Base-by-base conservation (phyloP, 64 coral and sea anemone genomes). In the Montipora cactus region DNA sequence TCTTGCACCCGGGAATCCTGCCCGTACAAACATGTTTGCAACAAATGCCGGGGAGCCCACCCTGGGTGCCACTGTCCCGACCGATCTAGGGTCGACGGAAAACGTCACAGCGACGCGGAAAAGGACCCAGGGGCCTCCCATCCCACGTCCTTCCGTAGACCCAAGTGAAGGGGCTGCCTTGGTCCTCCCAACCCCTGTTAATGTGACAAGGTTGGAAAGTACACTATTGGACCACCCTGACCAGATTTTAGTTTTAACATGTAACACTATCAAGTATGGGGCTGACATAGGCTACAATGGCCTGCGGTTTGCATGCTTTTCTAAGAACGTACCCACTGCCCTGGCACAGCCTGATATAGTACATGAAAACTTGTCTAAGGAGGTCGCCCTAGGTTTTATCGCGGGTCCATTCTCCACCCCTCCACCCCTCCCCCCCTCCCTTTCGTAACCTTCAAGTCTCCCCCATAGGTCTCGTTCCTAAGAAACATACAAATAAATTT, bases 401-500 rank as follows among this genome's bases (percentile, higher is more conserved):
- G 45, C 88, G 59, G 83, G 81, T 61, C 91, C 91, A 16, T 87
- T 77, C 78, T 13, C 14, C 11, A 49, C 19, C 81, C 69, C 46
- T n/a, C n/a, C n/a, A n/a, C n/a, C n/a, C n/a, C n/a, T 0, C 22
- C 22, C 22, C 22, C 22, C 0, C 22, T 0, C 91, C 70, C 10
- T 92, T 92, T 51, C 16, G 2, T 20, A 92, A 67, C 67, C 83
- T 74, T 25, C 23, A 25, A 25, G 23, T 25, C 23, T 25, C 23
- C 23, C 23, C 23, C 23, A 25, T 25, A 25, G 90, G 68, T 66
- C 55, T 92, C 11, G 49, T 92, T 28, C 90, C 47, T 44, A 86
- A 92, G 37, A 92, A 92, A 47, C 67, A 92, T 80, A 84, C 90
- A 14, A 47, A 25, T 73, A 92, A 92, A 59, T 89, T 53, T 25